These are phyloP conservation scores for Pholis gunnellus DNA, from an alignment of 2,113 vertebrate genomes.

Conservation along the genomic window DNA sequence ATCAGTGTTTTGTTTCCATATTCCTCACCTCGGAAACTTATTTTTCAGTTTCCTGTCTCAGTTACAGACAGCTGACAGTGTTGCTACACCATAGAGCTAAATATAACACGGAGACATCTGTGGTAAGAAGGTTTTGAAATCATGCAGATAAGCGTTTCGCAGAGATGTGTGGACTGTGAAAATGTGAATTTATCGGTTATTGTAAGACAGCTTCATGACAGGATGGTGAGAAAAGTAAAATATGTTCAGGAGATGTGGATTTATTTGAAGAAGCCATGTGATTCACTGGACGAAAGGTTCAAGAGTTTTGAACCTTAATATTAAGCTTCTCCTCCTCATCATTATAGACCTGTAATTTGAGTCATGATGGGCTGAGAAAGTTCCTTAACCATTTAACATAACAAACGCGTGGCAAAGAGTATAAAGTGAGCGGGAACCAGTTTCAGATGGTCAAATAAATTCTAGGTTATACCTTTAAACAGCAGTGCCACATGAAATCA, in stretches of 20 bases:
- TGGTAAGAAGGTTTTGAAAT: conserved; percentile 57
- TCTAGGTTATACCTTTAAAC: conserved; percentile 31
- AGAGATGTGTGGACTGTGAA: conserved; percentile 47
- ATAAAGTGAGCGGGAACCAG: conserved; percentile 12
- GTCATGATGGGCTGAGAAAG: conserved; percentile 37
- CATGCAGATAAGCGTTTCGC: conserved; percentile 56
- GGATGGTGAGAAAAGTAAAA: conserved; percentile 30
- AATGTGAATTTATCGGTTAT: conserved; percentile 42
- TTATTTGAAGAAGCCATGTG: conserved; percentile 31
- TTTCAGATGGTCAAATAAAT: conserved; percentile 43
- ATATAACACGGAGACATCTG: conserved; percentile 68
- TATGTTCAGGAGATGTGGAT: conserved; percentile 18
- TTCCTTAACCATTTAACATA: conserved; percentile 18
- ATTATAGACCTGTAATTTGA: conserved; percentile 60
- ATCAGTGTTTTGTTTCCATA: conserved; percentile 51
- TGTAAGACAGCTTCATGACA: conserved; percentile 26
- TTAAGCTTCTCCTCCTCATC: conserved; percentile 45
- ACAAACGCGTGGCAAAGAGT: conserved; percentile 47
- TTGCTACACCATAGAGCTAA: conserved; percentile 59
- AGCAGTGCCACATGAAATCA: neutral
- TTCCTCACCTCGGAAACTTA: conserved; percentile 55
- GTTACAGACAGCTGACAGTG: conserved; percentile 36
- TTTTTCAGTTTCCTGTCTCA: conserved; percentile 48
- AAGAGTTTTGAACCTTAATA: conserved; percentile 47
- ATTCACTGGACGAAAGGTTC: conserved; percentile 23